phyloP scores from a whole-genome alignment of 2,797 vertebrate genomes.

The Chaunax sp. region DNA sequence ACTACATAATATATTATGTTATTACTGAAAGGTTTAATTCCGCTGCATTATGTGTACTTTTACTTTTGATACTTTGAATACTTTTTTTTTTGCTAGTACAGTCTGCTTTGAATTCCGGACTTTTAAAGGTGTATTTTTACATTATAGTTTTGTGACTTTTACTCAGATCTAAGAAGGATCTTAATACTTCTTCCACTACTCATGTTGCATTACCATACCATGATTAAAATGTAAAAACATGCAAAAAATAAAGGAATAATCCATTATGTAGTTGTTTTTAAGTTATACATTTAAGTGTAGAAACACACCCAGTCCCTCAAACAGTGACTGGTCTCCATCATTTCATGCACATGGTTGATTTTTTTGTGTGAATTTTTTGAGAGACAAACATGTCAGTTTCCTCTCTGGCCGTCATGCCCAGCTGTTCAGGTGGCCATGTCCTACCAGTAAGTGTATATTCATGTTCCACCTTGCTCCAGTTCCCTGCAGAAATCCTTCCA shows the following conservation, averaged over 20 bases:
- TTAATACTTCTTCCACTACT: background rate
- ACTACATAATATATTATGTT: too few species aligned
- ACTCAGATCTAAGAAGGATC: too few species aligned
- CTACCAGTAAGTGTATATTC: background rate
- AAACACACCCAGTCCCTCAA: constrained; percentile 6
- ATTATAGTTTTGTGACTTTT: too few species aligned
- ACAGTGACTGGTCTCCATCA: background rate
- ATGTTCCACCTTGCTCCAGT: background rate
- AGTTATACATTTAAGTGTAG: background rate
- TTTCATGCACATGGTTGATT: constrained; percentile 4
- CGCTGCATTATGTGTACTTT: too few species aligned
- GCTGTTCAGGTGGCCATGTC: background rate
- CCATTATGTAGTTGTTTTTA: background rate
- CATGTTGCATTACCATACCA: background rate
- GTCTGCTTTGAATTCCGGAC: background rate
- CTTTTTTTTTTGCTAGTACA: too few species aligned
- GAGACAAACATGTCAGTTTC: background rate
- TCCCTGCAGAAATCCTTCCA: constrained; percentile 10
- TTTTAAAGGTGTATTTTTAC: too few species aligned
- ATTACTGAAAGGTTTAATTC: too few species aligned
- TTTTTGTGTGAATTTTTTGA: background rate
- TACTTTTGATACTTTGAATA: too few species aligned
- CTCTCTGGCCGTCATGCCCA: background rate
- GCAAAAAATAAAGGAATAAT: background rate
- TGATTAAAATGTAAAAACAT: background rate